phyloP scores from a whole-genome alignment of 37 sponge, comb jelly and placozoan species.

The Diacarnus erythraeanus region DNA sequence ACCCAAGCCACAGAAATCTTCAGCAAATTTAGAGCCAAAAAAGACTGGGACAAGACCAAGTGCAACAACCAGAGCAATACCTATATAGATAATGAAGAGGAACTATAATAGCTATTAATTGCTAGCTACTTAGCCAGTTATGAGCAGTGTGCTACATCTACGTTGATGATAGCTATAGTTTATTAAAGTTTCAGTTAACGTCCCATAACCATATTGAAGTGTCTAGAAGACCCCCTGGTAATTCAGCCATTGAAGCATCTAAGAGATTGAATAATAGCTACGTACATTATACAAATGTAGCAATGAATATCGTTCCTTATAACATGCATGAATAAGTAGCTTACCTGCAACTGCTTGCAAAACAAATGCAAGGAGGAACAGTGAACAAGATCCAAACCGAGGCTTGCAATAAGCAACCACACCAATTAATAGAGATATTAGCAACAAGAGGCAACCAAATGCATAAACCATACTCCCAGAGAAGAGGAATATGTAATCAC shows the following conservation, averaged over 20 bases:
- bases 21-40: constrained; percentile 57
- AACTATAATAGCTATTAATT: too few species aligned
- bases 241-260: too few species aligned
- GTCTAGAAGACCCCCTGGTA: too few species aligned
- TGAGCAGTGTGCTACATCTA: too few species aligned
- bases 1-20: constrained; percentile 47
- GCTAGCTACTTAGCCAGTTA: too few species aligned
- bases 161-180: too few species aligned
- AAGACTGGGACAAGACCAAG: constrained; percentile 58
- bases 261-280: too few species aligned
- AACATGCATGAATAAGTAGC: neutral
- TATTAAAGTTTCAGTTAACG: too few species aligned
- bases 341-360: constrained; percentile 62
- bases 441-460: constrained; percentile 39
- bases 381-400: constrained; percentile 23
- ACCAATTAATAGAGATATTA: constrained; percentile 63
- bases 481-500: constrained; percentile 42
- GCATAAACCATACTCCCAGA: constrained; percentile 59
- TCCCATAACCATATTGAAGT: too few species aligned
- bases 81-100: too few species aligned
- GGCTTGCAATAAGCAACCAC: constrained; percentile 66
- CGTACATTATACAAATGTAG: neutral
- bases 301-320: neutral
- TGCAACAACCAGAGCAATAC: constrained; percentile 35
- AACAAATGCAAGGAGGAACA: constrained; percentile 53